Conservation (phyloP, 2,888 invertebrate genomes). For the Calliopum simillimum region DNA sequence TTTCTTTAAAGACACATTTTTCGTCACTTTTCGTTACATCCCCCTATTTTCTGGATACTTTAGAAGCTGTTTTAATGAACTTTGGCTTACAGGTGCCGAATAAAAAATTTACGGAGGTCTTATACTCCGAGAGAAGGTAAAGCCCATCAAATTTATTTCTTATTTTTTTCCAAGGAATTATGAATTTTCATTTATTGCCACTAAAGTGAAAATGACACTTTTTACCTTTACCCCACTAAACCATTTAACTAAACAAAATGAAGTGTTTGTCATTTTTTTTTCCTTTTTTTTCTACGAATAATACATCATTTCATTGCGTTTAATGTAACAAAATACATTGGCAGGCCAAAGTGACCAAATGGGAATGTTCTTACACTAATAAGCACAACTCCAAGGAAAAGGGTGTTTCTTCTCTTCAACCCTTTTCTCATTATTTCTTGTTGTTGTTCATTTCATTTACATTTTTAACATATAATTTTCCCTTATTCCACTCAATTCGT, state of each 20-base stretch:
- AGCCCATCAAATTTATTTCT: too few species aligned
- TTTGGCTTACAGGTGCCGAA: neutral
- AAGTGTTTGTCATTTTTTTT: constrained; percentile 25
- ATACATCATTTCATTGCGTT: constrained; percentile 21
- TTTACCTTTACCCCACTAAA: too few species aligned
- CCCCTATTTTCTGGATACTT: too few species aligned
- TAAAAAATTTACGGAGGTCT: too few species aligned
- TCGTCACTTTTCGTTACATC: too few species aligned
- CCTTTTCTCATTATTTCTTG: constrained; percentile 41
- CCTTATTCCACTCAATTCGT: constrained; percentile 8
- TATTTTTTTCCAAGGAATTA: neutral
- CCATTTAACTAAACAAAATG: neutral
- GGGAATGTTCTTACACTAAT: neutral
- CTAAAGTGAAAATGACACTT: neutral
- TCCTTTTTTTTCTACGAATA: neutral
- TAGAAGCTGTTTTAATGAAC: too few species aligned
- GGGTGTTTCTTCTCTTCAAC: constrained; percentile 29
- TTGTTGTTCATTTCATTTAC: constrained; percentile 5
- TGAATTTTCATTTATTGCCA: neutral
- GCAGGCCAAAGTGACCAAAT: neutral
- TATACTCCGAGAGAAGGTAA: too few species aligned
- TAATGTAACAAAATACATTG: constrained; percentile 17
- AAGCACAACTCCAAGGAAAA: neutral
- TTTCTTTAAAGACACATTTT: too few species aligned
- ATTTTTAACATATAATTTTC: constrained; percentile 9